phyloP scores from a whole-genome alignment of 2,113 vertebrate genomes.

The Epinephelus moara region DNA sequence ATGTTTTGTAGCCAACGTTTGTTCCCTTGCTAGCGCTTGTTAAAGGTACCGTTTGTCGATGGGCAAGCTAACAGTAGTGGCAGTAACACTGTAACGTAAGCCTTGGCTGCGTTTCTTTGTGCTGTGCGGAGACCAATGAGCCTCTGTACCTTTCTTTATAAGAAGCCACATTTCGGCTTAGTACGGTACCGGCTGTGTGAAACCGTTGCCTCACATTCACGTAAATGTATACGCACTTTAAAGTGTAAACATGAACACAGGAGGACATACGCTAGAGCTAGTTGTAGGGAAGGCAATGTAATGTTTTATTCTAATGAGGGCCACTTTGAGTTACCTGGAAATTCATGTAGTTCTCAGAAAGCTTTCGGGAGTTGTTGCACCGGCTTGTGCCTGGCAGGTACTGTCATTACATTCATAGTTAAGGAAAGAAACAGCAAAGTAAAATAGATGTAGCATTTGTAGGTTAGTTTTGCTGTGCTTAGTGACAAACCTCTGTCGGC shows the following conservation, averaged over 20 bases:
- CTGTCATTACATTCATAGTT: background rate
- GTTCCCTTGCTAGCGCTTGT: background rate
- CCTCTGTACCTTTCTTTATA: conserved; percentile 1
- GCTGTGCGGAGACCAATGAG: conserved; percentile 33
- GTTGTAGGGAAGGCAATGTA: background rate
- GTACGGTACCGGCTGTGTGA: background rate
- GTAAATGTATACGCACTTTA: background rate
- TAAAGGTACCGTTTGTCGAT: conserved; percentile 27
- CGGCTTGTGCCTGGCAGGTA: background rate
- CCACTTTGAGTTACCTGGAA: conserved; percentile 3
- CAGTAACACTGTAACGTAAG: conserved; percentile 44
- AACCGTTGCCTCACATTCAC: background rate
- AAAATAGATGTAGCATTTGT: background rate
- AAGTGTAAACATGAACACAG: background rate
- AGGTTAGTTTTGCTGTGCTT: too few relatives aligned
- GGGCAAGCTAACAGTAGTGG: conserved; percentile 62
- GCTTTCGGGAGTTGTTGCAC: background rate
- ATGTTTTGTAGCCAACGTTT: background rate
- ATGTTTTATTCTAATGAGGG: background rate
- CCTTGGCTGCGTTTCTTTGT: conserved; percentile 73
- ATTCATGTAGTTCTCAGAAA: background rate
- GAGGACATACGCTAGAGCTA: background rate
- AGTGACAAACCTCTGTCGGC: background rate
- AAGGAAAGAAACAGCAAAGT: background rate
- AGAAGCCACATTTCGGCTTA: background rate